phyloP scores from a whole-genome alignment of 2,113 vertebrate genomes.

The Sterrhoptilus dennistouni region DNA sequence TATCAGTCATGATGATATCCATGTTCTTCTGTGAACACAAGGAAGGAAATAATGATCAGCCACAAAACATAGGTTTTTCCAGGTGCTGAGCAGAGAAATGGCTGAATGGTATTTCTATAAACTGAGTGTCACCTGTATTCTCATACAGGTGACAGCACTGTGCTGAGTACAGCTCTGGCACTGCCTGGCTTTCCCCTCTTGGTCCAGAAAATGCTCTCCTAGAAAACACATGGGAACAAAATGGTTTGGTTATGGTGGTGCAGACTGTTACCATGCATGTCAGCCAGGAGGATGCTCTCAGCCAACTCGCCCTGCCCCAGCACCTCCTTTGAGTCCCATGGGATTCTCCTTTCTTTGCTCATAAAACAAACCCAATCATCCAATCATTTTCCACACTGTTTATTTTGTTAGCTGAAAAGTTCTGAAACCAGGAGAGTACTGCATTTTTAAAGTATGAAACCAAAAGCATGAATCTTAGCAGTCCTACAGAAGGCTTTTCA shows the following conservation, averaged over 20 bases:
- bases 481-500: background rate
- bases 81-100: background rate
- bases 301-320: background rate
- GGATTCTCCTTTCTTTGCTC: background rate
- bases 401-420: background rate
- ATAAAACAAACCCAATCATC: accelerated
- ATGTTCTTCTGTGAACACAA: background rate
- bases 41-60: background rate
- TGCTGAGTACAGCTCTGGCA: background rate
- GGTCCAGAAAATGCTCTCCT: background rate
- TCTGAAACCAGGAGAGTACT: background rate
- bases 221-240: background rate
- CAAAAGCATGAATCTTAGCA: background rate
- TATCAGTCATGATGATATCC: background rate
- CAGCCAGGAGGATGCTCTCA: background rate
- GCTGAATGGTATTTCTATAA: background rate
- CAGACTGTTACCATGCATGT: accelerated
- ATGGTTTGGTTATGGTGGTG: background rate
- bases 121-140: too few species aligned
- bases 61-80: background rate
- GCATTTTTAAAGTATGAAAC: background rate
- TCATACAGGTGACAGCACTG: background rate
- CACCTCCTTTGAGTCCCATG: background rate
- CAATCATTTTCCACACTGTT: background rate
- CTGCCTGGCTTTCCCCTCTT: background rate